A percentile compares a stretch with the other conserved stretches of the same genome.
These are phyloP conservation scores for Mastomys natalensis DNA, from an alignment of 2,113 vertebrate genomes.

Conservation along the genomic window DNA sequence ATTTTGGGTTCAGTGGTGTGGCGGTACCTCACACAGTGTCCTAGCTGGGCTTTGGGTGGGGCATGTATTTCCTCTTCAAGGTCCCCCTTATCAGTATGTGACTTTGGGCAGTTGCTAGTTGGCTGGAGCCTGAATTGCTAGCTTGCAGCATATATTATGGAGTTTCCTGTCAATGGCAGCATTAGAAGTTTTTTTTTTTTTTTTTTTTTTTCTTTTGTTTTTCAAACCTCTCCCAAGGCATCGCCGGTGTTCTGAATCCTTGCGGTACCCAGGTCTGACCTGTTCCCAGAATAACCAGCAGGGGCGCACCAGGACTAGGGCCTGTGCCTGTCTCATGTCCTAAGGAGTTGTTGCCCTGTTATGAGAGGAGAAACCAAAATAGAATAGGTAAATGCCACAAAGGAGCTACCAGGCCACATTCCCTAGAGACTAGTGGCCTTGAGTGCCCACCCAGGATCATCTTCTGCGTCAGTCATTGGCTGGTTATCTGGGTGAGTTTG, in stretches of 20 bases:
- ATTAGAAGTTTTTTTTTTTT: neutral
- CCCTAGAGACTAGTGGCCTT: neutral
- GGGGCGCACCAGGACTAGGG: neutral
- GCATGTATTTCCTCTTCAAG: neutral
- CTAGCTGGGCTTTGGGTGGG: neutral
- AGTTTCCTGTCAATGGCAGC: neutral
- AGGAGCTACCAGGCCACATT: neutral
- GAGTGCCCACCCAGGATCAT: neutral
- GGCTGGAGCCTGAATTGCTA: neutral
- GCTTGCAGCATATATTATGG: neutral
- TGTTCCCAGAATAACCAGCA: constrained; percentile 46
- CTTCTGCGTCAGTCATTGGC: neutral
- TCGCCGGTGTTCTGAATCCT: neutral
- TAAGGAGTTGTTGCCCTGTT: neutral
- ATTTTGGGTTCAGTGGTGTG: neutral
- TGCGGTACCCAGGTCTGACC: fast-evolving
- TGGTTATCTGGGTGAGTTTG: neutral
- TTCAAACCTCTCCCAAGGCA: neutral
- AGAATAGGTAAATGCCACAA: neutral
- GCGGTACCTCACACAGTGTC: neutral
- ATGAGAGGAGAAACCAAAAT: neutral
- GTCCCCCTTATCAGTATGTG: neutral
- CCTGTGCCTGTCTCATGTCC: neutral
- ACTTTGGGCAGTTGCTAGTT: neutral
- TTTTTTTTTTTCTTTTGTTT: neutral